These are phyloP conservation scores for Drosophila aff. DNA, from an alignment of 1,140 invertebrate genomes.

Conservation along the genomic window DNA sequence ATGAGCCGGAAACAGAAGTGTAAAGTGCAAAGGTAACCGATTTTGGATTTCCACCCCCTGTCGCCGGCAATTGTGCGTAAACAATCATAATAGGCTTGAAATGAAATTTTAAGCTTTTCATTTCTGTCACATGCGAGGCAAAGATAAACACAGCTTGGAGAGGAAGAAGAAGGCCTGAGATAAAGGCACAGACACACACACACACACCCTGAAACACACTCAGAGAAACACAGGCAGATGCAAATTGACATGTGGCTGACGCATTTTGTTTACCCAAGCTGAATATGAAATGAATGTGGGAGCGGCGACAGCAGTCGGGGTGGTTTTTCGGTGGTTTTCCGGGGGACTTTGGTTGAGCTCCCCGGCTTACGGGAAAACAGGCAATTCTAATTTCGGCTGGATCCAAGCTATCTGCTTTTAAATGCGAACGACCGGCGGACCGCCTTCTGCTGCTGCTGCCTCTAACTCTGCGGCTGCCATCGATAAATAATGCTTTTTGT, in stretches of 20 bases:
- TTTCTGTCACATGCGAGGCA: conserved; percentile 49
- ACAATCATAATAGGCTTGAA: conserved; percentile 66
- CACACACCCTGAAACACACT: conserved; percentile 4
- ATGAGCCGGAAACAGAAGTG: conserved; percentile 2
- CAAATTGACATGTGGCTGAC: conserved; percentile 68
- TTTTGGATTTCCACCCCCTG: conserved; percentile 11
- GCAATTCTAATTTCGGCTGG: conserved; percentile 47
- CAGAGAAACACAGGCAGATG: conserved; percentile 28
- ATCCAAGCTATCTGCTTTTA: conserved; percentile 34
- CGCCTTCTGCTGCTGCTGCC: background rate
- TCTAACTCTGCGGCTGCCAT: conserved; percentile 40
- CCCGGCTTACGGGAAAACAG: conserved; percentile 23
- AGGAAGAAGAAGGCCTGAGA: conserved; percentile 4
- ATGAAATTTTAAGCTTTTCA: conserved; percentile 68
- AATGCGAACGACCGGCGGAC: conserved; percentile 9
- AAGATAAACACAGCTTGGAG: conserved; percentile 32
- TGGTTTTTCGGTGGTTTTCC: background rate
- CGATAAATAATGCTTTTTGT: conserved; percentile 73
- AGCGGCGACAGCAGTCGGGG: conserved; percentile 20
- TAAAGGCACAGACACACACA: conserved; percentile 5
- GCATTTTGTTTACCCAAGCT: conserved; percentile 70
- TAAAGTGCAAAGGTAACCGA: conserved; percentile 15
- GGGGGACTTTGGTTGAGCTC: conserved; percentile 21
- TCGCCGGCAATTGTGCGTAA: conserved; percentile 49
- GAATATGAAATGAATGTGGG: conserved; percentile 66